These are phyloP conservation scores for Microtus oregoni DNA, from an alignment of 2,113 vertebrate species.

Conservation along the genomic window DNA sequence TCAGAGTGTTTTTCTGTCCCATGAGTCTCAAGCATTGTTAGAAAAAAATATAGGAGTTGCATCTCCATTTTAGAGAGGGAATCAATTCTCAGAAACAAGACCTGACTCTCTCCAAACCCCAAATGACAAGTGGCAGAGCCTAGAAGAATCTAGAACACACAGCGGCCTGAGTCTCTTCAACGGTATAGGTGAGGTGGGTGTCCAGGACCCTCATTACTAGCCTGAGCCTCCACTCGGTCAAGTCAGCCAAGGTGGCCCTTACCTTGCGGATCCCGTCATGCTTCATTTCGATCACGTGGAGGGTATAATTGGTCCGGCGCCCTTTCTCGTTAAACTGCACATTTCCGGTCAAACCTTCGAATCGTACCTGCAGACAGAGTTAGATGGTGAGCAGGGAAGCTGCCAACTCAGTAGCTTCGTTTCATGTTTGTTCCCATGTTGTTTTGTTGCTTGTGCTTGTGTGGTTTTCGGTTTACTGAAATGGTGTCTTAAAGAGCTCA, in stretches of 20 bases:
- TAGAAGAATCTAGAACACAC: background rate
- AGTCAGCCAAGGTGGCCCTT: conserved; percentile 60
- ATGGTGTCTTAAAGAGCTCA: background rate
- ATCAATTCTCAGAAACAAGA: conserved; percentile 2
- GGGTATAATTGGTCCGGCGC: conserved; percentile 96
- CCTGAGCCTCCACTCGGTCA: background rate
- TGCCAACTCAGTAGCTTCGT: background rate
- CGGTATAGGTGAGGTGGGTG: background rate
- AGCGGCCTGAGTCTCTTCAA: background rate
- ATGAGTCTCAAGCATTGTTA: background rate
- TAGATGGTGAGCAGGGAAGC: background rate
- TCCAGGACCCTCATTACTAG: background rate
- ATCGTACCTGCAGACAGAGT: conserved; percentile 90
- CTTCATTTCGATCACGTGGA: conserved; percentile 96
- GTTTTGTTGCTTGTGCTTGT: background rate
- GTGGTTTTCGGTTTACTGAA: background rate
- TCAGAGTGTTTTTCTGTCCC: background rate
- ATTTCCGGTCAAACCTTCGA: conserved; percentile 97
- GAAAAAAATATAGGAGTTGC: background rate
- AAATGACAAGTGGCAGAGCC: background rate
- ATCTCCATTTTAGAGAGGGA: conserved; percentile 6
- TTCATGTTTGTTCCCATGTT: background rate
- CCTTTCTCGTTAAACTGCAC: conserved; percentile 99
- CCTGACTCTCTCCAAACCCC: background rate
- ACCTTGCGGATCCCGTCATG: conserved; percentile 96